Percentiles rank a stretch among this genome's conserved stretches.
Conservation (phyloP, 1,140 invertebrate genomes). For the Drosophila pseudoobscura region DNA sequence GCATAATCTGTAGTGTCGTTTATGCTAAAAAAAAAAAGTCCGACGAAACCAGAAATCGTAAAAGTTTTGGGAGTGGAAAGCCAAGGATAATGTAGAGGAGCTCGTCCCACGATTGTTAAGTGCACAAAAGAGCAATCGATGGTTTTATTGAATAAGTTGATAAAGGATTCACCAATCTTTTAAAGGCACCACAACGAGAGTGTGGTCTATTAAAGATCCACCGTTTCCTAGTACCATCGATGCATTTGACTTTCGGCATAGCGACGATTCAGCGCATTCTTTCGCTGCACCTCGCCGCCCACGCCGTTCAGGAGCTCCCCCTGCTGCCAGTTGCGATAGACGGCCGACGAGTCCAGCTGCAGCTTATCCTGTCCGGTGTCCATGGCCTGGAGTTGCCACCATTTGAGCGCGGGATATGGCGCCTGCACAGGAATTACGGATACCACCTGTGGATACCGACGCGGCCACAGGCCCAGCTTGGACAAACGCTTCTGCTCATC, state of each 20-base stretch:
- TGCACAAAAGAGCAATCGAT: constrained; percentile 55
- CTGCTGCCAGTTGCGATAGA: constrained; percentile 63
- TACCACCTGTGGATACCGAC: constrained; percentile 52
- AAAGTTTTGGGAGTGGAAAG: constrained; percentile 24
- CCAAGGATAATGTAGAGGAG: constrained; percentile 57
- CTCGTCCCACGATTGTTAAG: constrained; percentile 54
- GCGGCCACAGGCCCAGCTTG: constrained; percentile 61
- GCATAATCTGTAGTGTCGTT: constrained; percentile 78
- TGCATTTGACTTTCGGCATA: constrained; percentile 55
- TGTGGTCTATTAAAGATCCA: background rate
- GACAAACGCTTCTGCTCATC: constrained; percentile 66
- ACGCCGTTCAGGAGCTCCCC: constrained; percentile 51
- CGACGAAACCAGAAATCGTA: constrained; percentile 7
- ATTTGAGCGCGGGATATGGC: constrained; percentile 48
- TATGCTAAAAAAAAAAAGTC: constrained; percentile 62
- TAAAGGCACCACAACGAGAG: too few relatives aligned
- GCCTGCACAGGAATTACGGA: constrained; percentile 59
- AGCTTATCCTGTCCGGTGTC: constrained; percentile 34
- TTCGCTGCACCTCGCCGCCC: constrained; percentile 56
- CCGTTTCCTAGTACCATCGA: constrained; percentile 29
- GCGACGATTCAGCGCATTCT: constrained; percentile 58
- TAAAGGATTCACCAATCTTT: constrained; percentile 21
- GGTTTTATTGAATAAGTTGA: constrained; percentile 71
- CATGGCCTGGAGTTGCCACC: constrained; percentile 67
- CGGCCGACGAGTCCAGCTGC: constrained; percentile 37